Conservation (phyloP, 2,888 invertebrate genomes). For the Drosophila macrothrix region DNA sequence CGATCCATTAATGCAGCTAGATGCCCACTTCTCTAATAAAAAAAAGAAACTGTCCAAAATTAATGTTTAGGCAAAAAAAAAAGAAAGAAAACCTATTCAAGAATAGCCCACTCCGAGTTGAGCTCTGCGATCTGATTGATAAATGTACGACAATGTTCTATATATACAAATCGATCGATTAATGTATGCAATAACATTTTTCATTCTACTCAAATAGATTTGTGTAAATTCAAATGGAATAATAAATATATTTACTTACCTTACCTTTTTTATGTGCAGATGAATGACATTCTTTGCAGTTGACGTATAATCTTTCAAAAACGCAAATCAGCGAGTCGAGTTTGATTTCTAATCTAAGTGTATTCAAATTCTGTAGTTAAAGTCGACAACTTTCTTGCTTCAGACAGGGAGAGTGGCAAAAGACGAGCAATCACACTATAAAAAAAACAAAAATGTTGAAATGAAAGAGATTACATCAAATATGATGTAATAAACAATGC, state of each 20-base stretch:
- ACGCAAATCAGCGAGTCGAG: background rate
- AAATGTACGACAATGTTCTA: background rate
- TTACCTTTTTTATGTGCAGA: background rate
- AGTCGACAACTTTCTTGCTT: background rate
- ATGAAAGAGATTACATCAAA: background rate
- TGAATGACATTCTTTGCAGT: background rate
- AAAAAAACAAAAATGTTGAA: background rate
- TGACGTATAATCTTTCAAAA: background rate
- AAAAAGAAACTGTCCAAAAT: constrained; percentile 5
- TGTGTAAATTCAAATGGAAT: background rate
- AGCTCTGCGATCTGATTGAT: constrained; percentile 27
- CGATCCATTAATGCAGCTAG: constrained; percentile 60
- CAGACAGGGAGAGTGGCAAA: background rate
- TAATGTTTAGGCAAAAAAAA: background rate
- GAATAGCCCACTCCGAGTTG: background rate
- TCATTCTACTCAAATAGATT: constrained; percentile 6
- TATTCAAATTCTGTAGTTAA: background rate
- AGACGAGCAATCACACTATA: background rate
- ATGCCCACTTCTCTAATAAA: constrained; percentile 15
- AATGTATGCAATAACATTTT: constrained; percentile 8
- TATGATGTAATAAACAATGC: background rate
- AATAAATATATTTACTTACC: constrained; percentile 6
- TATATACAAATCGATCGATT: background rate
- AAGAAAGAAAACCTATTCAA: background rate
- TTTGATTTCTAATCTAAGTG: background rate